Percentiles rank a stretch among this genome's conserved stretches.
These are phyloP conservation scores for Onchidella celtica DNA, from an alignment of 2,888 invertebrate species.

Conservation along the genomic window DNA sequence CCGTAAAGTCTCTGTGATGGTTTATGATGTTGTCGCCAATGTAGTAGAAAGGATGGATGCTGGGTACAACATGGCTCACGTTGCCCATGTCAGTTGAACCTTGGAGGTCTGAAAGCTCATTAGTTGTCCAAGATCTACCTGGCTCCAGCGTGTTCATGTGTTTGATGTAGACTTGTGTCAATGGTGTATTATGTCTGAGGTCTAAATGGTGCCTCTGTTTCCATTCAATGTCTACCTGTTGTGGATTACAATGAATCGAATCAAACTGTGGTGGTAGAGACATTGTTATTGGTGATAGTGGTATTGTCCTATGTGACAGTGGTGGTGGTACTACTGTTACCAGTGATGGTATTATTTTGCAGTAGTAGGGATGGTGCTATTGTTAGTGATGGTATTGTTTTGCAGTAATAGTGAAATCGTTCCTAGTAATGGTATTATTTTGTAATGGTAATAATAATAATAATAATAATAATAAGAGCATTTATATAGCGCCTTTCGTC, in stretches of 20 bases:
- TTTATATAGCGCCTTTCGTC: too few relatives aligned
- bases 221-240: conserved; percentile 1
- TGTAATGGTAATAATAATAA: too few relatives aligned
- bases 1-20: not conserved
- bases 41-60: not conserved
- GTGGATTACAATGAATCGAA: too few relatives aligned
- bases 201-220: not conserved
- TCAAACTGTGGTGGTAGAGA: not conserved
- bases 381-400: not conserved
- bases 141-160: not conserved
- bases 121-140: too few relatives aligned
- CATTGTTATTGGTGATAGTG: not conserved
- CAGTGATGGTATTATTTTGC: too few relatives aligned
- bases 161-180: not conserved
- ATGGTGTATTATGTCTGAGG: not conserved
- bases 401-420: not conserved
- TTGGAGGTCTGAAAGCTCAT: too few relatives aligned
- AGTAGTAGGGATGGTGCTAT: not conserved
- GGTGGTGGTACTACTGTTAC: too few relatives aligned
- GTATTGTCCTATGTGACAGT: not conserved
- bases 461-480: too few relatives aligned
- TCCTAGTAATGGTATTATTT: not conserved
- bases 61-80: not conserved
- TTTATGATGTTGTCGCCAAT: not conserved
- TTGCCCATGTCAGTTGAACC: not conserved